Base-by-base conservation (phyloP, 2,113 vertebrate genomes). In the Pandion haliaetus region DNA sequence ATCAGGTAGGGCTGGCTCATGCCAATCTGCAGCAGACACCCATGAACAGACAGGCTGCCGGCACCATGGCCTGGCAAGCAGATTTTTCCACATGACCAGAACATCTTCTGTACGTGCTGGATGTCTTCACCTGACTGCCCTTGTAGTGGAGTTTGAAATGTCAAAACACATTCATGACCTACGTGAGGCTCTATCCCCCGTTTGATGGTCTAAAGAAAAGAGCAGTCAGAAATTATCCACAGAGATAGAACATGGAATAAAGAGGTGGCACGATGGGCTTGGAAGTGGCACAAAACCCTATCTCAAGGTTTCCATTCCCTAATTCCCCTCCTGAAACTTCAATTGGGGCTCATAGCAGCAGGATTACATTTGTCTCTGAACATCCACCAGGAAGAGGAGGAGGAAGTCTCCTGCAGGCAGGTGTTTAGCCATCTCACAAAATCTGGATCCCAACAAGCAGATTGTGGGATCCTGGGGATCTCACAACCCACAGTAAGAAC, bases 401-500 rank as follows among this genome's bases (percentile, higher is more conserved):
- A 74, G 9, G 47, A 23, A 86, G 38, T 44, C 42, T 85, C 71
- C 71, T 0, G 4, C 42, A 83, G 49, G 65, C 47, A 92, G 83
- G 91, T 63, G 86, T 95, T 93, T 6, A 71, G 67, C 42, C 1
- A 1, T 50, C 72, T 32, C 44, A 95, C 31, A 65, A 86, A 94
- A 82, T 7, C 13, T 52, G 50, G 20, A 85, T 73, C 74, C 59
- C 93, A 71, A 32, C 32, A 26, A 88, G 66, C 71, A 80, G 34
- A 40, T 29, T 85, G 36, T 23, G 62, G 74, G 49, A 74, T 86
- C 81, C 67, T 12, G 76, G 71, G 54, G 71, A 89, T 81, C 91
- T 77, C 92, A 58, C 82, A 95, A 6, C 55, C 78, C 76, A 82
- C 89, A 49, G 71, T 8, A 54, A 73, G 94, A 95, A 97, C 69